phyloP scores from a whole-genome alignment of 2,797 vertebrate genomes.

The Galagoides demidoff region DNA sequence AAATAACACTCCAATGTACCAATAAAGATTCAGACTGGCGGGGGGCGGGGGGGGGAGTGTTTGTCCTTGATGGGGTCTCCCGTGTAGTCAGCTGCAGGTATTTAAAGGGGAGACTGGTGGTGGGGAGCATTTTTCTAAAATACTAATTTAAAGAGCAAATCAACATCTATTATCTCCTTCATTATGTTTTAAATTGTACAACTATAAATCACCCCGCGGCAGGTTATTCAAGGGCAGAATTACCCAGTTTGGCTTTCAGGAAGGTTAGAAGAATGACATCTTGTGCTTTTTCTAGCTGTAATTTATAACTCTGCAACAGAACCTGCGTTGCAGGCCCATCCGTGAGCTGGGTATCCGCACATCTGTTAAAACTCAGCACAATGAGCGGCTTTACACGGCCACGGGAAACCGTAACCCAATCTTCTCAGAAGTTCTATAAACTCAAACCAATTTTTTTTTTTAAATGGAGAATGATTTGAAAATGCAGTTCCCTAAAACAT shows the following conservation, averaged over 20 bases:
- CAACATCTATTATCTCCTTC: slow-evolving; percentile 79
- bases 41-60: fast-evolving
- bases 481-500: slow-evolving; percentile 89
- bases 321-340: slow-evolving; percentile 78
- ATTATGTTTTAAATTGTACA: slow-evolving; percentile 79
- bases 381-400: slow-evolving; percentile 85
- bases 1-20: fast-evolving
- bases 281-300: slow-evolving; percentile 79
- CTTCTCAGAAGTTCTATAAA: slow-evolving; percentile 86
- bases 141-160: slow-evolving; percentile 72
- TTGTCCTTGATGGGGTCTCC: slow-evolving; percentile 35
- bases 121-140: slow-evolving; percentile 74
- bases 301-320: slow-evolving; percentile 86
- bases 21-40: neutral
- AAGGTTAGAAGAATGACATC: slow-evolving; percentile 84
- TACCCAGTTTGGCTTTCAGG: slow-evolving; percentile 71
- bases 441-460: slow-evolving; percentile 84
- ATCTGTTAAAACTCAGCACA: slow-evolving; percentile 88
- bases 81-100: slow-evolving; percentile 48
- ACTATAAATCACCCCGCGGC: slow-evolving; percentile 74
- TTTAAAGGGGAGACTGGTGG: slow-evolving; percentile 59
- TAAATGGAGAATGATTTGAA: slow-evolving; percentile 86
- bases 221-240: slow-evolving; percentile 80
- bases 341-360: slow-evolving; percentile 82
- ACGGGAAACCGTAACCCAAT: slow-evolving; percentile 89